Conservation (phyloP, 2,888 invertebrate genomes). For the Rhimphoctona megacephalus region DNA sequence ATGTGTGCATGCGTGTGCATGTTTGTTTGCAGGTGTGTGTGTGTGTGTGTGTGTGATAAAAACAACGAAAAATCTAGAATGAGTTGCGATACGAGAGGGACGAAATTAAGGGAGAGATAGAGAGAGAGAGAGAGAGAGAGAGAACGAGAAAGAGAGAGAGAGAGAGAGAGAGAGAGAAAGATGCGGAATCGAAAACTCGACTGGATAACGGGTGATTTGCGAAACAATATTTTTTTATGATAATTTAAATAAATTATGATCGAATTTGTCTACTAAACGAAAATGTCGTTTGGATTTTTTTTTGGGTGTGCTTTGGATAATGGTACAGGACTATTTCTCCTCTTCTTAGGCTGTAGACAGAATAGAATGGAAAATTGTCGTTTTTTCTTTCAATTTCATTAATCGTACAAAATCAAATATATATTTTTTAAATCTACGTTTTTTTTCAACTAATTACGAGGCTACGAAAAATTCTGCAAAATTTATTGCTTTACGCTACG, state of each 20-base stretch:
- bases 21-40: slow-evolving; percentile 11
- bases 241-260: slow-evolving; percentile 62
- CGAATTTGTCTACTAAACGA: slow-evolving; percentile 76
- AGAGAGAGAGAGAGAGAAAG: slow-evolving; percentile 23
- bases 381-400: slow-evolving; percentile 63
- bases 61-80: slow-evolving; percentile 3
- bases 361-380: slow-evolving; percentile 82
- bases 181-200: slow-evolving; percentile 22
- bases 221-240: slow-evolving; percentile 70
- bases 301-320: slow-evolving; percentile 82
- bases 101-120: slow-evolving; percentile 22
- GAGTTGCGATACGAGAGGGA: slow-evolving; percentile 44
- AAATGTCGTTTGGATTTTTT: slow-evolving; percentile 70
- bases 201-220: slow-evolving; percentile 24
- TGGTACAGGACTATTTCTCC: slow-evolving; percentile 84
- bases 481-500: slow-evolving; percentile 65
- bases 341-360: slow-evolving; percentile 88
- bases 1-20: neutral
- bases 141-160: slow-evolving; percentile 14
- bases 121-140: slow-evolving; percentile 29
- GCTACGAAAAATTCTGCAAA: slow-evolving; percentile 67
- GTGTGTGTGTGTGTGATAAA: neutral
- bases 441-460: slow-evolving; percentile 47
- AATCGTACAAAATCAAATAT: slow-evolving; percentile 17
- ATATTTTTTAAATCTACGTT: slow-evolving; percentile 12